These are phyloP conservation scores for Toxotes chatareus DNA, from an alignment of 2,113 vertebrate genomes.

Conservation along the genomic window DNA sequence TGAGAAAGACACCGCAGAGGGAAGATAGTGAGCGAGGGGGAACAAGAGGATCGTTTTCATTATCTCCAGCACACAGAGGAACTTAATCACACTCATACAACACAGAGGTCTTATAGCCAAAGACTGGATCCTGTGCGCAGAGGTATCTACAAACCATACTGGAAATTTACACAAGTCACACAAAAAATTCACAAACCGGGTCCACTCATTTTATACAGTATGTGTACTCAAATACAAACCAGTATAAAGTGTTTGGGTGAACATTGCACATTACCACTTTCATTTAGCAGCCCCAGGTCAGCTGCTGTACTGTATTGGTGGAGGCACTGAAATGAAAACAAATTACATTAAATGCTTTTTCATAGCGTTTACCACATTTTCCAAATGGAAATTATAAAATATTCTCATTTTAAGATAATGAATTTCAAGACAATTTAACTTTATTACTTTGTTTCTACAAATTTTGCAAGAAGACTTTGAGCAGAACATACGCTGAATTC, in stretches of 20 bases:
- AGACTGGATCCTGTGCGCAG: constrained; percentile 48
- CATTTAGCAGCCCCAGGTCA: neutral
- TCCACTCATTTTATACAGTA: neutral
- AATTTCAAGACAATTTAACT: neutral
- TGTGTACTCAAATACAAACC: constrained; percentile 15
- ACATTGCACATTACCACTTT: neutral
- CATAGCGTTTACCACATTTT: neutral
- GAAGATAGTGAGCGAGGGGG: constrained; percentile 50
- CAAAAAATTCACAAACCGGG: constrained; percentile 9
- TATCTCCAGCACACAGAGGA: constrained; percentile 73
- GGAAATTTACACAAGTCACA: constrained; percentile 22
- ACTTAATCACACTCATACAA: constrained; percentile 65
- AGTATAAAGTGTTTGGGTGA: neutral
- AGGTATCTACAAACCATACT: constrained; percentile 40
- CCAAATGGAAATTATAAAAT: neutral
- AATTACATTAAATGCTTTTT: neutral
- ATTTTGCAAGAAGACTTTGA: neutral
- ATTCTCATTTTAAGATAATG: neutral
- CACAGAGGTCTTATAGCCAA: constrained; percentile 58
- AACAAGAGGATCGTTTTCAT: constrained; percentile 73
- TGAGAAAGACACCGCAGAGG: constrained; percentile 28
- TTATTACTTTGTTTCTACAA: neutral
- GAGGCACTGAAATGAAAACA: neutral
- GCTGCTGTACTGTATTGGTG: neutral
- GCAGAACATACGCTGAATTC: neutral